Evolutionary conservation across 2,113 vertebrate genomes (phyloP).

Genomic region (Sinocyclocheilus anophthalmus): DNA sequence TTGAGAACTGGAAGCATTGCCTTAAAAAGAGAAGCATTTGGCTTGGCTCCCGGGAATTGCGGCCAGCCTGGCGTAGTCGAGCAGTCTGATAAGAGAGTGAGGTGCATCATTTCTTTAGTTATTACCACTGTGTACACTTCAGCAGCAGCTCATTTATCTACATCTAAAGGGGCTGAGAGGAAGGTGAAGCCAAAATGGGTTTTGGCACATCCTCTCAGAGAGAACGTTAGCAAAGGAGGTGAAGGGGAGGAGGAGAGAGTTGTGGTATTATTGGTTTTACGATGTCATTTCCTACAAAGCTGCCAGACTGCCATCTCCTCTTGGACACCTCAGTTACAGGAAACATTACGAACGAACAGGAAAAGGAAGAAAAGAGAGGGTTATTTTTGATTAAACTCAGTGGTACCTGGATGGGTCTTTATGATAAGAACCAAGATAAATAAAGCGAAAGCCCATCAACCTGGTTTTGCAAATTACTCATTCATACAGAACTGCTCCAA

Average conservation of each 20-base stretch:
- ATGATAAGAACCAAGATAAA: neutral
- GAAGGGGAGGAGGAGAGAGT: neutral
- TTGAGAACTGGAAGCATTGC: neutral
- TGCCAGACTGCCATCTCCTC: constrained; percentile 23
- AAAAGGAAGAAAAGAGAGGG: neutral
- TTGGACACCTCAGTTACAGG: constrained; percentile 17
- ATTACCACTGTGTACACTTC: constrained; percentile 35
- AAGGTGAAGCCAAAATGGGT: constrained; percentile 32
- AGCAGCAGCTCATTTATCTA: constrained; percentile 57
- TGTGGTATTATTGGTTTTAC: constrained; percentile 19
- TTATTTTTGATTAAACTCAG: neutral
- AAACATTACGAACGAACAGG: constrained; percentile 26
- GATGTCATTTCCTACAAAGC: constrained; percentile 20
- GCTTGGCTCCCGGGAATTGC: constrained; percentile 13
- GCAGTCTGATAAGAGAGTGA: constrained; percentile 27
- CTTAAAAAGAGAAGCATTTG: constrained; percentile 18
- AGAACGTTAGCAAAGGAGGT: neutral
- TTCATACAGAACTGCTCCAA: neutral
- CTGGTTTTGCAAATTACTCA: neutral
- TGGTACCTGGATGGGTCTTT: neutral
- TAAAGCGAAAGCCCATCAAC: neutral
- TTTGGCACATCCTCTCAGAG: constrained; percentile 25
- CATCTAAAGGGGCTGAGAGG: constrained; percentile 33
- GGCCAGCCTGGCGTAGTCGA: neutral
- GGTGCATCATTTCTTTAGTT: constrained; percentile 54